Evolutionary conservation across 2,888 invertebrate genomes (phyloP).

Genomic region (Acanthopleura granulata): DNA sequence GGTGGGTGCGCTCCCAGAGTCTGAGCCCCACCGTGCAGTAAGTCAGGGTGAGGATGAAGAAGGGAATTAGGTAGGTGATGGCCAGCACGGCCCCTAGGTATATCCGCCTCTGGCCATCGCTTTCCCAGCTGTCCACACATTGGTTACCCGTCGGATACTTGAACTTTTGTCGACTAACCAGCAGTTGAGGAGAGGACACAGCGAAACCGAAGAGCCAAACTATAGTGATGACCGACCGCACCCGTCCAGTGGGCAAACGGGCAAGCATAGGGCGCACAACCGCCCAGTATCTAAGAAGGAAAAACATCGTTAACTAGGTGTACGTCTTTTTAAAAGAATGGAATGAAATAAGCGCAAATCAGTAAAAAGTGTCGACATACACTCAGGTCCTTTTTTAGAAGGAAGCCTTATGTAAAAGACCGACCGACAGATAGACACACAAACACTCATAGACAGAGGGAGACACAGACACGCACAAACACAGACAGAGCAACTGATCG

Average conservation of each 20-base stretch:
- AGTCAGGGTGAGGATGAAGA: background rate
- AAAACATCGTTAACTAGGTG: too few relatives aligned
- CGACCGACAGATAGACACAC: too few relatives aligned
- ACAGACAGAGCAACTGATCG: too few relatives aligned
- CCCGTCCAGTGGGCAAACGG: background rate
- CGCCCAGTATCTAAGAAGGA: conserved; percentile 12
- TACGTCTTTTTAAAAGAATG: too few relatives aligned
- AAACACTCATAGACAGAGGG: too few relatives aligned
- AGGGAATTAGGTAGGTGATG: background rate
- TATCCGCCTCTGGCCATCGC: background rate
- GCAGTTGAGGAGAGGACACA: conserved; percentile 24
- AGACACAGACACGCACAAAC: too few relatives aligned
- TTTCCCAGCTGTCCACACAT: background rate
- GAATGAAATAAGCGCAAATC: too few relatives aligned
- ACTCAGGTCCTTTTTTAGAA: too few relatives aligned
- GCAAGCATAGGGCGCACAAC: background rate
- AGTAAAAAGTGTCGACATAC: too few relatives aligned
- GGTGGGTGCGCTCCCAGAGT: conserved; percentile 13
- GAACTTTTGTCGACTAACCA: background rate
- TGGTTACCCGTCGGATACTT: background rate
- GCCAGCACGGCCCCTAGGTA: background rate
- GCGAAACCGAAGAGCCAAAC: conserved; percentile 27
- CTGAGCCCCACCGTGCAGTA: background rate
- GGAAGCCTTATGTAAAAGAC: too few relatives aligned
- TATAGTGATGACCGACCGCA: conserved; percentile 19